A percentile compares a stretch with the other conserved stretches of the same genome.
phyloP scores from a whole-genome alignment of 2,797 vertebrate genomes.

The Clarias fuscus region DNA sequence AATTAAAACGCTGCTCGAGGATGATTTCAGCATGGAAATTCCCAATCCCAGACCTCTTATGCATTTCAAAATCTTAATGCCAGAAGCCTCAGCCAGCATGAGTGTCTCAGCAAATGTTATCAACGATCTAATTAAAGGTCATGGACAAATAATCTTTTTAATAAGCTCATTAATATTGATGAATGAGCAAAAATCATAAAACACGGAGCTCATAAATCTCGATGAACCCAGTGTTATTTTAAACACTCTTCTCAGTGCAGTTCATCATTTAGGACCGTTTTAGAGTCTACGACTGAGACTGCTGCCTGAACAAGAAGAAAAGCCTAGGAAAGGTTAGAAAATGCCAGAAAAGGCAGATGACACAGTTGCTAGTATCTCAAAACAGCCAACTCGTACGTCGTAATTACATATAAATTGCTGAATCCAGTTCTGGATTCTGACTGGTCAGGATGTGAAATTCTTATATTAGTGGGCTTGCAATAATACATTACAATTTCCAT shows the following conservation, averaged over 20 bases:
- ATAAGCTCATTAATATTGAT: conserved; percentile 4
- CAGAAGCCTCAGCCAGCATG: not conserved
- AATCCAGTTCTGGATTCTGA: not conserved
- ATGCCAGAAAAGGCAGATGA: not conserved
- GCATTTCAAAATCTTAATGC: not conserved
- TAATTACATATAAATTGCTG: not conserved
- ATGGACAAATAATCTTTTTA: conserved; percentile 28
- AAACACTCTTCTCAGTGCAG: not conserved
- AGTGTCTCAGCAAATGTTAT: not conserved
- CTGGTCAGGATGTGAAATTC: not conserved
- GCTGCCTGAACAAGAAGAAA: too few relatives aligned
- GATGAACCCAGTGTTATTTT: not conserved
- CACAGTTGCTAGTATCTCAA: too few relatives aligned
- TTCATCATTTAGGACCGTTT: not conserved
- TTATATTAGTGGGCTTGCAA: not conserved
- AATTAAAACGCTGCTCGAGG: not conserved
- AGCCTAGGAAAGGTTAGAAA: too few relatives aligned
- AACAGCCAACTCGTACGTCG: not conserved
- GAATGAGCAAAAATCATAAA: not conserved
- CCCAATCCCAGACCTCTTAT: not conserved
- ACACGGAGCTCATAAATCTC: not conserved
- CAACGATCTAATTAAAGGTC: conserved; percentile 24
- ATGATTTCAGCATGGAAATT: not conserved
- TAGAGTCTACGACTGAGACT: not conserved
- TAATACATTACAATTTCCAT: not conserved